A percentile compares a stretch with the other conserved stretches of the same genome.
These are phyloP conservation scores for Sinodicranocentrus sp. DNA, from an alignment of 2,888 invertebrate genomes.

Conservation along the genomic window DNA sequence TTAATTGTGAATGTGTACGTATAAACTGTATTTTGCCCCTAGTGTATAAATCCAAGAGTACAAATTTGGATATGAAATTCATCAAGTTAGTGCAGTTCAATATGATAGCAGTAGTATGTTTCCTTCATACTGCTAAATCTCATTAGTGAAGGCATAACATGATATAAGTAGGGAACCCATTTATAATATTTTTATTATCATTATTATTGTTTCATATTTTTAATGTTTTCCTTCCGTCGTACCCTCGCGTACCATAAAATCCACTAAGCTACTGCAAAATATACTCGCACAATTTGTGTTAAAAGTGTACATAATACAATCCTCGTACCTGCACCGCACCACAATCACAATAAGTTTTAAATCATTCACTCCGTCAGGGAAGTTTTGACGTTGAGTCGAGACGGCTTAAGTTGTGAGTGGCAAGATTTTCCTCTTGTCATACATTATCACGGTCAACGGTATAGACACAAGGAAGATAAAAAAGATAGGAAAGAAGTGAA, in stretches of 20 bases:
- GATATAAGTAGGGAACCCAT: slow-evolving; percentile 18
- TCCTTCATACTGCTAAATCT: slow-evolving; percentile 33
- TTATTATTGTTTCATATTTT: slow-evolving; percentile 49
- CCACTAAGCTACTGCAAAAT: too few relatives aligned
- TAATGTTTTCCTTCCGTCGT: slow-evolving; percentile 33
- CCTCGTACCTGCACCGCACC: too few relatives aligned
- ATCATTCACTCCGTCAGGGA: too few relatives aligned
- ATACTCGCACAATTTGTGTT: not conserved
- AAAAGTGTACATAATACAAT: not conserved
- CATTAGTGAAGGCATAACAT: slow-evolving; percentile 35
- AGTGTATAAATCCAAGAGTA: not conserved
- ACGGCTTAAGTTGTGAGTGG: not conserved
- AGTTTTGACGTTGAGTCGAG: not conserved
- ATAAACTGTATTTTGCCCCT: slow-evolving; percentile 8
- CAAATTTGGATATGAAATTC: slow-evolving; percentile 1
- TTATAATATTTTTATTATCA: slow-evolving; percentile 30
- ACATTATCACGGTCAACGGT: slow-evolving; percentile 50
- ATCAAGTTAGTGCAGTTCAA: not conserved
- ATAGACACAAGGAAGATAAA: not conserved
- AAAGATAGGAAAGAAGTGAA: slow-evolving; percentile 7
- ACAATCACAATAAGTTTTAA: not conserved
- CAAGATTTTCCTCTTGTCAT: slow-evolving; percentile 15
- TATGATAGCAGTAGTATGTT: not conserved
- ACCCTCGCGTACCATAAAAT: too few relatives aligned
- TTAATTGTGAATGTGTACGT: not conserved